A percentile compares a stretch with the other conserved stretches of the same genome.
phyloP scores from a whole-genome alignment of 2,113 vertebrate species.

The Naja naja region DNA sequence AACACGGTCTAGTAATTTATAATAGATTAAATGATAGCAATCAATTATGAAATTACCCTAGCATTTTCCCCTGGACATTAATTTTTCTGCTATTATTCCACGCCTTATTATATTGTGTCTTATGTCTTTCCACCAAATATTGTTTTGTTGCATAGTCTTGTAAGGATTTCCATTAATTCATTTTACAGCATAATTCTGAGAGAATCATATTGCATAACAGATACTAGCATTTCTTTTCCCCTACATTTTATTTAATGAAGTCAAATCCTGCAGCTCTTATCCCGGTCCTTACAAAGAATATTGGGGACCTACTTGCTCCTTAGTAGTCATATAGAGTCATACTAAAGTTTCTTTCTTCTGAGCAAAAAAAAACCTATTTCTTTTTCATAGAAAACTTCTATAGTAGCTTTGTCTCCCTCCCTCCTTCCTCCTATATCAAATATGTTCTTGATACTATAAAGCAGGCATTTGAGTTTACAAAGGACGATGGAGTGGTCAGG shows the following conservation, averaged over 20 bases:
- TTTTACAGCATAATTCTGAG: background rate
- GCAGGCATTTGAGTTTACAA: background rate
- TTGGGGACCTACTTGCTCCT: background rate
- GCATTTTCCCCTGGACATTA: slow-evolving; percentile 32
- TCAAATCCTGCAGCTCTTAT: background rate
- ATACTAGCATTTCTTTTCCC: background rate
- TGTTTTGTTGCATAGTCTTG: background rate
- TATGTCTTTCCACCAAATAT: background rate
- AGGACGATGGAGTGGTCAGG: background rate
- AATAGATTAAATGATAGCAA: slow-evolving; percentile 44
- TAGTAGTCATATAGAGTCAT: background rate
- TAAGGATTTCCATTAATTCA: too few species aligned
- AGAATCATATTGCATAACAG: background rate
- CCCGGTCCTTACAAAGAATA: background rate
- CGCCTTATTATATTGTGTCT: background rate
- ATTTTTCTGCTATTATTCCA: slow-evolving; percentile 37
- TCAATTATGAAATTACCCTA: slow-evolving; percentile 46
- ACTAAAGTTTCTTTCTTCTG: background rate
- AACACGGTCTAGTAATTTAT: slow-evolving; percentile 58
- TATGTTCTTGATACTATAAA: background rate
- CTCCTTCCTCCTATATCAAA: background rate
- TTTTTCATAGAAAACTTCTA: background rate
- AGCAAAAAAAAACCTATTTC: background rate
- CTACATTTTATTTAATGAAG: background rate
- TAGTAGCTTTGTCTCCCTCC: background rate